Conservation (phyloP, 2,113 vertebrate genomes). For the Mobula birostris region DNA sequence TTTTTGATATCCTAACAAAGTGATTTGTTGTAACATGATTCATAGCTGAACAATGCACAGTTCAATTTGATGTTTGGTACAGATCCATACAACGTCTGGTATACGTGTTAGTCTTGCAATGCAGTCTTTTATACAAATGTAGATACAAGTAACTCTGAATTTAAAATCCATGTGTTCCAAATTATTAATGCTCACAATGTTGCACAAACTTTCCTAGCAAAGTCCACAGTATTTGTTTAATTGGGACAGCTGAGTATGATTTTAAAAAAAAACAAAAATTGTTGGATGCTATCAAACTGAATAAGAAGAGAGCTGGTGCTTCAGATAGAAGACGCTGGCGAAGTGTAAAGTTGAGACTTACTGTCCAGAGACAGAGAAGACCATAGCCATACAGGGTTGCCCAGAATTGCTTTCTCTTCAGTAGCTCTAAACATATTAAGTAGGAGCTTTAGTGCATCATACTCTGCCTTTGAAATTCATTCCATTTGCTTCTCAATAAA, state of each 20-base stretch:
- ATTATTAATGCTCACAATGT: not conserved
- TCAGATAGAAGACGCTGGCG: too few relatives aligned
- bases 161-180: not conserved
- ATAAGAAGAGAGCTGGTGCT: too few relatives aligned
- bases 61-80: not conserved
- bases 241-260: not conserved
- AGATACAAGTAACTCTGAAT: not conserved
- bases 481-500: not conserved
- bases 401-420: too few relatives aligned
- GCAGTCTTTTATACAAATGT: not conserved
- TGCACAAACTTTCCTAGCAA: not conserved
- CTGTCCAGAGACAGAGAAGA: not conserved
- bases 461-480: too few relatives aligned
- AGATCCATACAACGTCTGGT: not conserved
- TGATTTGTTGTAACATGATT: slow-evolving; percentile 23
- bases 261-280: too few relatives aligned
- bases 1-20: not conserved
- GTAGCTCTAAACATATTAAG: too few relatives aligned
- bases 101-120: not conserved
- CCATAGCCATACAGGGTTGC: too few relatives aligned
- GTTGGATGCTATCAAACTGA: too few relatives aligned
- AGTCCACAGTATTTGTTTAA: not conserved
- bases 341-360: not conserved
- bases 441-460: too few relatives aligned
- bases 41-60: not conserved